A percentile compares a stretch with the other conserved stretches of the same genome.
phyloP scores from a whole-genome alignment of 2,888 invertebrate species.

The Maniola hyperantus region DNA sequence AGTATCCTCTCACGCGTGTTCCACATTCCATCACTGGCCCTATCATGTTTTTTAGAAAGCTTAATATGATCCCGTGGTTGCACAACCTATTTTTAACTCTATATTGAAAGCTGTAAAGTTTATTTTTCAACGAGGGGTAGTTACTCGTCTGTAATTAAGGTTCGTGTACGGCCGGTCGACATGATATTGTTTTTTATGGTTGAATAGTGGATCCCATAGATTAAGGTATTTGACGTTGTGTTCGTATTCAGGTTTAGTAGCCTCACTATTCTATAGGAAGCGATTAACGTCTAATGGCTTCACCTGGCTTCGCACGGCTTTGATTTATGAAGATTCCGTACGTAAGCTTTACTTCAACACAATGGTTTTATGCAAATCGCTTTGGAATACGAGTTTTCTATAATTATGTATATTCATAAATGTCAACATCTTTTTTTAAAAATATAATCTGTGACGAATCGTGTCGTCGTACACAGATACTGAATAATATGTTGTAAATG shows the following conservation, averaged over 20 bases:
- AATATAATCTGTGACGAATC: slow-evolving; percentile 23
- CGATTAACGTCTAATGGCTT: slow-evolving; percentile 37
- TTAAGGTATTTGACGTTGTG: slow-evolving; percentile 60
- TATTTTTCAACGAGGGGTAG: slow-evolving; percentile 37
- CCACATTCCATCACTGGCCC: slow-evolving; percentile 73
- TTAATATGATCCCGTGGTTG: slow-evolving; percentile 53
- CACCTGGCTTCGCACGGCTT: slow-evolving; percentile 31
- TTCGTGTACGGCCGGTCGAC: slow-evolving; percentile 64
- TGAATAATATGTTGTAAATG: slow-evolving; percentile 4
- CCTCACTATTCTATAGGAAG: slow-evolving; percentile 32
- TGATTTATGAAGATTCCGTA: slow-evolving; percentile 19
- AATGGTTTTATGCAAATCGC: slow-evolving; percentile 32
- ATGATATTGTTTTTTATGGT: slow-evolving; percentile 78
- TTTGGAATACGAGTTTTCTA: slow-evolving; percentile 21
- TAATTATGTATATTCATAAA: slow-evolving; percentile 25
- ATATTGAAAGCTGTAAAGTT: slow-evolving; percentile 37
- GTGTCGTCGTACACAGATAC: slow-evolving; percentile 13
- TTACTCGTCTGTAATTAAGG: slow-evolving; percentile 69
- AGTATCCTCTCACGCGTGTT: slow-evolving; percentile 58
- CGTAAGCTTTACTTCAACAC: slow-evolving; percentile 25
- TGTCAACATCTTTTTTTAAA: slow-evolving; percentile 18
- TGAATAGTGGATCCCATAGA: slow-evolving; percentile 73
- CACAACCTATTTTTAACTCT: slow-evolving; percentile 44
- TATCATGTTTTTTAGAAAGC: slow-evolving; percentile 77
- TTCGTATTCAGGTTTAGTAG: slow-evolving; percentile 39